Evolutionary conservation across 2,113 vertebrate genomes (phyloP).

Genomic region (Equus przewalskii): DNA sequence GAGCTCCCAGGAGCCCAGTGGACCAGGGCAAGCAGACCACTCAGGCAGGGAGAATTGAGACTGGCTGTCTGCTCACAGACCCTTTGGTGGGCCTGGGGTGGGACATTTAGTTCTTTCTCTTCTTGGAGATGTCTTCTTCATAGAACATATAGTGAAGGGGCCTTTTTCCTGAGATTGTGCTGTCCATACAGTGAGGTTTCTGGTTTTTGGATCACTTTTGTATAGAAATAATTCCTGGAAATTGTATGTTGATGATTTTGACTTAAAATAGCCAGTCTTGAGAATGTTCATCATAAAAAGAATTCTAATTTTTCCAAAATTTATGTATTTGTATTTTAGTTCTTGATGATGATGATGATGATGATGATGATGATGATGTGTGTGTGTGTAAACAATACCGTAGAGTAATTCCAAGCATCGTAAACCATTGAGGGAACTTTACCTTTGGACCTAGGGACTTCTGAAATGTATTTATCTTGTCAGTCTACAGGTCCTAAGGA

Average conservation of each 20-base stretch:
- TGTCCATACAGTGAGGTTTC: not conserved
- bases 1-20: not conserved
- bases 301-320: not conserved
- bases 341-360: not conserved
- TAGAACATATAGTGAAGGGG: not conserved
- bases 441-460: not conserved
- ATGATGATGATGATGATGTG: not conserved
- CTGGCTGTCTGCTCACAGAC: not conserved
- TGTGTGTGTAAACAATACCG: not conserved
- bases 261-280: conserved; percentile 12
- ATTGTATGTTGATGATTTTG: not conserved
- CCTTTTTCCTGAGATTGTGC: not conserved
- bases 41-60: not conserved
- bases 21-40: not conserved
- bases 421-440: not conserved
- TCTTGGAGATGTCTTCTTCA: not conserved
- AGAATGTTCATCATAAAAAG: conserved; percentile 7
- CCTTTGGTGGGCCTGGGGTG: not conserved
- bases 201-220: not conserved
- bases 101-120: not conserved
- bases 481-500: not conserved
- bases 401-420: not conserved
- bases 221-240: conserved; percentile 13
- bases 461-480: not conserved
- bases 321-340: not conserved